Percentiles rank a stretch among this genome's conserved stretches.
Evolutionary conservation across 2,797 vertebrate species (phyloP).

Genomic region (Crypturellus tataupa): DNA sequence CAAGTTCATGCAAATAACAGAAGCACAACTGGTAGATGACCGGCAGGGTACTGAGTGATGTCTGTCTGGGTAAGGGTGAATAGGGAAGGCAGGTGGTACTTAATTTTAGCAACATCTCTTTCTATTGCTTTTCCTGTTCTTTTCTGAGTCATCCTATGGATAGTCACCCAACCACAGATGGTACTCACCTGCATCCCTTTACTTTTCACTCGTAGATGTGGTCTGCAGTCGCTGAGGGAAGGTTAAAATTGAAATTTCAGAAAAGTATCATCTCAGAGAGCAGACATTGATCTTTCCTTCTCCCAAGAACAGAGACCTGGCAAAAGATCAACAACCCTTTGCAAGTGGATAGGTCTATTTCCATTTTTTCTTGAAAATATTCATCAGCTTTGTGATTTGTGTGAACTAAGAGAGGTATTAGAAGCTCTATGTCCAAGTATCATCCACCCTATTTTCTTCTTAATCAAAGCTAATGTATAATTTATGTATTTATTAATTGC

Average conservation of each 20-base stretch:
- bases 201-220: background rate
- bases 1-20: background rate
- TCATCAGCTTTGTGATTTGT: background rate
- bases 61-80: background rate
- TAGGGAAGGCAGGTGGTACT: background rate
- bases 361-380: background rate
- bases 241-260: background rate
- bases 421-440: background rate
- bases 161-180: rapidly evolving
- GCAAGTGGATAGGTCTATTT: background rate
- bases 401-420: background rate
- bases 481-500: background rate
- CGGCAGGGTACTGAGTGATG: background rate
- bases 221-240: background rate
- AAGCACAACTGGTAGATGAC: rapidly evolving
- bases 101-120: background rate
- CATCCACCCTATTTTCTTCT: background rate
- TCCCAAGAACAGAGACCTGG: background rate
- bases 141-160: background rate
- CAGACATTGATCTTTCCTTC: background rate
- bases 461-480: background rate
- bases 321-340: background rate
- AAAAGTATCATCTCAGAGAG: background rate
- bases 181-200: background rate
- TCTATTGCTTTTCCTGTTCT: background rate